phyloP scores from a whole-genome alignment of 2,888 invertebrate genomes.

The Leucophenga montana region DNA sequence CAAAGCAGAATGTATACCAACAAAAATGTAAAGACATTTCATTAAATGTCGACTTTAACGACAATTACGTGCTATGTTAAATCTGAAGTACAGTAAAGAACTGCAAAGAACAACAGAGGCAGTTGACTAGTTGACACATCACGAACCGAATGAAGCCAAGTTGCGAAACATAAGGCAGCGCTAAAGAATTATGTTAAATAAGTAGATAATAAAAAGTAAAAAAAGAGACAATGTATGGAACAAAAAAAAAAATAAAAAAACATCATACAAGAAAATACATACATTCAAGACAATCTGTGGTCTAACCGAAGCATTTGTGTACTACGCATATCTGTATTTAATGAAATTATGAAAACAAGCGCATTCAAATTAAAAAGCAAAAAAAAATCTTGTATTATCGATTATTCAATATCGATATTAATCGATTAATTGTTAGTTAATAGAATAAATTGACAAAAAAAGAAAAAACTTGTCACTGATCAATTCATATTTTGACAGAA shows the following conservation, averaged over 20 bases:
- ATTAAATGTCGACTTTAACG: slow-evolving; percentile 23
- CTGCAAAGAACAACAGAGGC: not conserved
- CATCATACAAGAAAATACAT: not conserved
- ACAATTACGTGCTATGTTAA: slow-evolving; percentile 19
- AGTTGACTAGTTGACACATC: slow-evolving; percentile 19
- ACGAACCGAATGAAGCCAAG: slow-evolving; percentile 24
- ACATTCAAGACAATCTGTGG: too few relatives aligned
- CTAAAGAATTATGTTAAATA: slow-evolving; percentile 26
- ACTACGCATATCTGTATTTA: too few relatives aligned
- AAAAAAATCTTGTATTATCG: too few relatives aligned
- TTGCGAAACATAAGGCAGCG: not conserved
- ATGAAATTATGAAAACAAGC: too few relatives aligned
- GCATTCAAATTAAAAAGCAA: too few relatives aligned
- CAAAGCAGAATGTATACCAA: not conserved
- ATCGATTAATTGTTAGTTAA: too few relatives aligned
- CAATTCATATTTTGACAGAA: too few relatives aligned
- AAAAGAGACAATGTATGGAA: slow-evolving; percentile 21
- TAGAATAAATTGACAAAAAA: too few relatives aligned
- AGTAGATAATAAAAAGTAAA: slow-evolving; percentile 4
- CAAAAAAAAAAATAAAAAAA: slow-evolving; percentile 33
- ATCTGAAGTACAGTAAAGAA: not conserved
- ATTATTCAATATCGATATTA: too few relatives aligned
- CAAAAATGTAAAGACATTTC: not conserved
- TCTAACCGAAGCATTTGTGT: too few relatives aligned
- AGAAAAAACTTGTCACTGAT: too few relatives aligned